These are phyloP conservation scores for Luffia ferchaultella DNA, from an alignment of 2,888 invertebrate genomes.

Conservation along the genomic window DNA sequence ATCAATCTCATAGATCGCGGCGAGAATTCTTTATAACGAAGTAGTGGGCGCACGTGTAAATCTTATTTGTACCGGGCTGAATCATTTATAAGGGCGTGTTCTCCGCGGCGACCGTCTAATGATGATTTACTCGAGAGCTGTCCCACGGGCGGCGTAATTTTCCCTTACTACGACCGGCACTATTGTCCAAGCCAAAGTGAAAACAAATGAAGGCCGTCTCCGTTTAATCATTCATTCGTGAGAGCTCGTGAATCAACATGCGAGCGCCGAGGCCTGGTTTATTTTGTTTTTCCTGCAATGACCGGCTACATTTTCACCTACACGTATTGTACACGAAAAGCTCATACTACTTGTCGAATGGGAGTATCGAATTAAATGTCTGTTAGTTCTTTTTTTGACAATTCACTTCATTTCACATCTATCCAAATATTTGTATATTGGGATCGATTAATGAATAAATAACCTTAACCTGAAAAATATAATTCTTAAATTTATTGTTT, in stretches of 20 bases:
- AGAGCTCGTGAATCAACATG: constrained; percentile 26
- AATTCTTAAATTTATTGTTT: no score
- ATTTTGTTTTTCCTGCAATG: constrained; percentile 1
- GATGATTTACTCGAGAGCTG: constrained; percentile 49
- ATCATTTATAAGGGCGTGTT: constrained; percentile 50
- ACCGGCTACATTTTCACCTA: no score
- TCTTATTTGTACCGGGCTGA: constrained; percentile 52
- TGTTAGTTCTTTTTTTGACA: no score
- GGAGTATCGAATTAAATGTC: no score
- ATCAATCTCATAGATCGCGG: neutral
- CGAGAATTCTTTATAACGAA: neutral
- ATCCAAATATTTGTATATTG: no score
- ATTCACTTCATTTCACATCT: no score
- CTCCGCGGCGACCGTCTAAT: constrained; percentile 28
- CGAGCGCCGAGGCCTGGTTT: constrained; percentile 14
- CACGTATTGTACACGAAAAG: no score
- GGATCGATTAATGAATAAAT: no score
- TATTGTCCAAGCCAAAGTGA: constrained; percentile 50
- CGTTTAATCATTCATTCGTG: constrained; percentile 56
- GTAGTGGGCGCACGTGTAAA: constrained; percentile 1
- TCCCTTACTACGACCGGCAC: constrained; percentile 41
- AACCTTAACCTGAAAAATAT: no score
- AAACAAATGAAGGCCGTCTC: constrained; percentile 56
- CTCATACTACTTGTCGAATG: no score
- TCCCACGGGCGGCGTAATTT: constrained; percentile 58